Conservation (phyloP, 2,888 invertebrate species). For the Meliscaeva auricollis region DNA sequence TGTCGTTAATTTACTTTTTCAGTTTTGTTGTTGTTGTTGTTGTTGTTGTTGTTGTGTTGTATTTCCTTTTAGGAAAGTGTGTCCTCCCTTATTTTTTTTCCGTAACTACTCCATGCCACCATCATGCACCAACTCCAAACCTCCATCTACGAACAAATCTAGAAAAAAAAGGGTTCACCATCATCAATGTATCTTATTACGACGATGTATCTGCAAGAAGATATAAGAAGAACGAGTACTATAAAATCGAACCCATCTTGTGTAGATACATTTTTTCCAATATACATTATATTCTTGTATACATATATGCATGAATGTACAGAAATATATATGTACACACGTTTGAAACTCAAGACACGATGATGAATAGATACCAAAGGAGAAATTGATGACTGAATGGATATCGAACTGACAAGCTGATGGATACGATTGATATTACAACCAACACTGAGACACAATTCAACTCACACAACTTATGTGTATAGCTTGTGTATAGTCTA, state of each 20-base stretch:
- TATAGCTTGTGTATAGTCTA: background rate
- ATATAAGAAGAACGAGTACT: conserved; percentile 13
- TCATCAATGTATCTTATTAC: conserved; percentile 46
- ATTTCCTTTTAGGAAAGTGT: conserved; percentile 47
- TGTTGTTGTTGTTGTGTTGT: conserved; percentile 20
- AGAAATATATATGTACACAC: background rate
- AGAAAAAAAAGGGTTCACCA: conserved; percentile 38
- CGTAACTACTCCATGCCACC: background rate
- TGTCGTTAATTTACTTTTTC: conserved; percentile 61
- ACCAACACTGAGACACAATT: conserved; percentile 30
- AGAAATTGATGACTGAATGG: conserved; percentile 76
- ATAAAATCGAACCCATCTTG: conserved; percentile 25
- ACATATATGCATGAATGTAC: too few relatives aligned
- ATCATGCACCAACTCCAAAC: background rate
- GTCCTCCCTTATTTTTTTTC: conserved; percentile 11
- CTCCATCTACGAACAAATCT: conserved; percentile 25
- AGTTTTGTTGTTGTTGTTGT: conserved; percentile 30
- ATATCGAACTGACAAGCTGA: conserved; percentile 76
- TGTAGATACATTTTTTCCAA: conserved; percentile 13
- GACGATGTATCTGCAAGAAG: conserved; percentile 17
- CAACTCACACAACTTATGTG: conserved; percentile 7
- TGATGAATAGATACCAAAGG: conserved; percentile 75
- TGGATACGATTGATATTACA: conserved; percentile 74
- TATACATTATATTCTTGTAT: conserved; percentile 7
- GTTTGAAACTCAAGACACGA: conserved; percentile 71